phyloP scores from a whole-genome alignment of 2,888 invertebrate genomes.

The Cheilosia urbana region DNA sequence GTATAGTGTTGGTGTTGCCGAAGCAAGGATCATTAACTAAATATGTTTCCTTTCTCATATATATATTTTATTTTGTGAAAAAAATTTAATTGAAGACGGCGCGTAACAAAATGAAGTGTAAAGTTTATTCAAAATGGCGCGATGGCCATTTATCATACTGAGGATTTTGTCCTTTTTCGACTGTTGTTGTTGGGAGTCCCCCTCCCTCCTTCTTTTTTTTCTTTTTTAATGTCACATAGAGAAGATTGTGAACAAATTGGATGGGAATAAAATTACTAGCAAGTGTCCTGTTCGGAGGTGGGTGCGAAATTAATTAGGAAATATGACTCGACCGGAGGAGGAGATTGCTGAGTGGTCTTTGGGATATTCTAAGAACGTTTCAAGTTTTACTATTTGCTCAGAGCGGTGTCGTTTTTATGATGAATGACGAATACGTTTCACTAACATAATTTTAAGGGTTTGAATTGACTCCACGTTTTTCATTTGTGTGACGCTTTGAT shows the following conservation, averaged over 20 bases:
- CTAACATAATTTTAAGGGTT: too few species aligned
- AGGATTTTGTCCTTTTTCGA: constrained; percentile 22
- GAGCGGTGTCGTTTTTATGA: background rate
- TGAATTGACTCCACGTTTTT: too few species aligned
- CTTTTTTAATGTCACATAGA: constrained; percentile 19
- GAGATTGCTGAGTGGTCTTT: background rate
- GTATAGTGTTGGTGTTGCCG: constrained; percentile 13
- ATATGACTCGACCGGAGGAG: constrained; percentile 8
- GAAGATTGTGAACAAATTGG: constrained; percentile 41
- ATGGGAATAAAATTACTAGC: constrained; percentile 28
- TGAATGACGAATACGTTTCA: too few species aligned
- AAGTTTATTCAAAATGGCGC: constrained; percentile 71
- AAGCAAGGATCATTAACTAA: constrained; percentile 69
- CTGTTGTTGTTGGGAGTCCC: background rate
- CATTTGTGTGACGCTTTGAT: too few species aligned
- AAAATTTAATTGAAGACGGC: constrained; percentile 56
- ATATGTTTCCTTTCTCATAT: constrained; percentile 50
- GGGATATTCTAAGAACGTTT: background rate
- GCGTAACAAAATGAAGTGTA: constrained; percentile 62
- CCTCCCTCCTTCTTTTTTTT: too few species aligned
- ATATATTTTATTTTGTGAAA: constrained; percentile 7
- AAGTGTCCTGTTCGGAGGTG: constrained; percentile 23
- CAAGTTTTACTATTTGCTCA: background rate
- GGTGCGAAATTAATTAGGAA: constrained; percentile 48
- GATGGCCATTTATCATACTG: constrained; percentile 63